Evolutionary conservation across 2,113 vertebrate genomes (phyloP), one percentile per base, ranked within the genome.

Genomic region (Tamias sibiricus): DNA sequence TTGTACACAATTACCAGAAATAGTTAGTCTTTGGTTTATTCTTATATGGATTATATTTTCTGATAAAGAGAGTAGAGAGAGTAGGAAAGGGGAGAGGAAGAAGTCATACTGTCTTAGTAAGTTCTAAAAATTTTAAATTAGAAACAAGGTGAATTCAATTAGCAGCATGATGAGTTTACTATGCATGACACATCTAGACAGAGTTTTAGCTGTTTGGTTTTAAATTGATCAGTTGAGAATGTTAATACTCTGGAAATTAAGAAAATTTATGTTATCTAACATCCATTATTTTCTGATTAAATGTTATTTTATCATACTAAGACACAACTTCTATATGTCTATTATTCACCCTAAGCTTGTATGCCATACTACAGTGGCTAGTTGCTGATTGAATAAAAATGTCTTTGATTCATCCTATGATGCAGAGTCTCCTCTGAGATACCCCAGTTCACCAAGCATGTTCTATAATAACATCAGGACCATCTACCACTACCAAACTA

Each of bases 241-340:
- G 87, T 93, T 81, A 72, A 82, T 80, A 81, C 69, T 86, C 24
- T 82, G 35, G 19, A 24, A 87, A 90, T 92, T 94, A 94, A 87
- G 42, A 26, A 44, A 86, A 79, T 66, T 72, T 28, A 3, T 87
- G n/a, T 44, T 35, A 68, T 80, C n/a, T 72, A 79, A 74, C 59
- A 75, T n/a, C 8, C 16, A 49, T 54, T 52, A 54, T 81, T 57
- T 92, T 92, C 35, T 44, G 12, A 80, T 68, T 77, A 82, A 49
- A 40, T 69, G 90, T 92, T 82, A 37, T 85, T 81, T 81, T 44
- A 49, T 68, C 42, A 4, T 40, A 13, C 22, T 28, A 86, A n/a
- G 8, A 37, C 9, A 49, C 17, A 90, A 72, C 71, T 76, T 59
- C 37, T 84, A 14, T 6, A 7, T 91, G 7, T 47, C 3, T 77